Evolutionary conservation across 2,797 vertebrate species (phyloP), one percentile per base, ranked within the genome.

Genomic region (Chromobotia macracanthus): DNA sequence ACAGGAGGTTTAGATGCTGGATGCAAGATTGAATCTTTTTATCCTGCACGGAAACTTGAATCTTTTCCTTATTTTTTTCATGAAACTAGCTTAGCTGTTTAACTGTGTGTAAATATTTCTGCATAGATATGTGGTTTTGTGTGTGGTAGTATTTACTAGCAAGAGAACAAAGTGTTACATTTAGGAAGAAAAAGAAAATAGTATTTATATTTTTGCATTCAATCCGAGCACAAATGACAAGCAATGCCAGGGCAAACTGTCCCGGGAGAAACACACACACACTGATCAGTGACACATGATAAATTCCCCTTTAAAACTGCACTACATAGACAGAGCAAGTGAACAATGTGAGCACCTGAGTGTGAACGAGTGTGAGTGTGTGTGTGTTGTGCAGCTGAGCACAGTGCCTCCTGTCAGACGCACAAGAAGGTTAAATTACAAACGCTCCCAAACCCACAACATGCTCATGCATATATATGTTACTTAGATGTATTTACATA

Each of bases 1-100:
- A 55, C 21, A 65, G 53, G 71, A 87, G 12, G 12, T 64, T 83
- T 56, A 46, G 77, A 76, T 44, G 86, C 82, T 89, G 88, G 82
- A 41, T 41, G 88, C 84, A 81, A 84, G 48, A 82, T 77, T 87
- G 89, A 90, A 80, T 91, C 88, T 89, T 89, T 90, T 83, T 90
- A 74, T 93, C 92, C 89, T 91, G 87, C 84, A 90, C 84, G 86
- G 89, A 81, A 93, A 94, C 93, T 93, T 94, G 94, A 92, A 94
- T 93, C 91, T 84, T 92, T 91, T 92, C 86, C 83, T 88, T 91
- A 31, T 50, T 79, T 82, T 84, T 84, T 86, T 89, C 87, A 90
- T 84, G 65, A 85, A 63, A 71, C 84, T 92, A 89, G 89, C 91
- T 91, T 89, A 77, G 63, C 38, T 67, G 48, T 41, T 74, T 0